Evolutionary conservation across 2,113 vertebrate genomes (phyloP).

Genomic region (Phaetusa simplex): DNA sequence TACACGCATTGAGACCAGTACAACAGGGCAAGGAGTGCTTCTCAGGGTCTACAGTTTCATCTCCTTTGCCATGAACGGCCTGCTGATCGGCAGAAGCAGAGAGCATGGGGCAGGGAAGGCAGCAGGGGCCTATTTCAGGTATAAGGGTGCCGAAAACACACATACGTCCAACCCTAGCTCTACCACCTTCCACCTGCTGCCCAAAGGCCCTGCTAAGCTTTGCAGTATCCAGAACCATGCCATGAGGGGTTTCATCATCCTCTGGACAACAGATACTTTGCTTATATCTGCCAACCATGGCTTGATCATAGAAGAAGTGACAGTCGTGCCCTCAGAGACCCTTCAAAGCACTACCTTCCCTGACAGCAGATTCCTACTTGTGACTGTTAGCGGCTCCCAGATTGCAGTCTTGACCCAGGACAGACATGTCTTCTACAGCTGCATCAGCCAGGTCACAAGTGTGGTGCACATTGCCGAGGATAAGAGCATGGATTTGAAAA

Average conservation of each 20-base stretch:
- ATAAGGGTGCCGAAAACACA: background rate
- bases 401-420: background rate
- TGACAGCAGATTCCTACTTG: background rate
- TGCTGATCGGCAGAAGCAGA: background rate
- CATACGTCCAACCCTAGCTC: background rate
- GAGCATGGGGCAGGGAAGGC: background rate
- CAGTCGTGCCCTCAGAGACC: background rate
- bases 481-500: background rate
- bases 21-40: background rate
- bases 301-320: background rate
- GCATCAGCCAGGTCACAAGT: background rate
- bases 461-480: background rate
- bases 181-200: background rate
- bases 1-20: background rate
- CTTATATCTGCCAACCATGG: background rate
- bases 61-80: background rate
- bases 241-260: background rate
- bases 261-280: background rate
- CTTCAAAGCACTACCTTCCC: background rate
- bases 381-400: background rate
- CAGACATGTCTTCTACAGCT: background rate
- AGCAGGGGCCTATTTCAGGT: background rate
- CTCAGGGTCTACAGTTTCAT: background rate
- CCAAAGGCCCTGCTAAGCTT: background rate
- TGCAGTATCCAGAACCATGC: background rate